A percentile compares a stretch with the other conserved stretches of the same genome.
Evolutionary conservation across 1,140 invertebrate genomes (phyloP).

Genomic region (Calephelis virginiensis): DNA sequence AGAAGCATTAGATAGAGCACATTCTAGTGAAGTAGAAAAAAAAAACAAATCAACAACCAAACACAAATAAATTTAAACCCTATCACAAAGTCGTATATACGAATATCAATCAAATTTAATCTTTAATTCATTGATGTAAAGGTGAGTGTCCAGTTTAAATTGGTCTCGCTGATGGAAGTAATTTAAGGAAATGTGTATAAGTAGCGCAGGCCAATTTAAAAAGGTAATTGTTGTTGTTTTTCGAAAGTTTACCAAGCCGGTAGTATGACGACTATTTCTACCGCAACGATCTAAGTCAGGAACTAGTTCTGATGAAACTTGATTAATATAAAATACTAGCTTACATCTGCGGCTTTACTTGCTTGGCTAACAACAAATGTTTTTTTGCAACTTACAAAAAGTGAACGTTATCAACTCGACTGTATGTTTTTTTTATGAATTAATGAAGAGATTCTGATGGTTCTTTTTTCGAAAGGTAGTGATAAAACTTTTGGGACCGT

Average conservation of each 20-base stretch:
- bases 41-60: slow-evolving; percentile 24
- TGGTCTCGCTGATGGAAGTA: slow-evolving; percentile 11
- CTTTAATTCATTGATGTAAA: slow-evolving; percentile 10
- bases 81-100: slow-evolving; percentile 21
- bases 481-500: no score
- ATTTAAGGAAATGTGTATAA: background rate
- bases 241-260: background rate
- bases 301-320: no score
- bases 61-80: slow-evolving; percentile 31
- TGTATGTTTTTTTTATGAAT: no score
- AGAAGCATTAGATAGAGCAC: slow-evolving; percentile 48
- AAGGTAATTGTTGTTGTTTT: background rate
- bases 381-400: no score
- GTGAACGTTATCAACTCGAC: no score
- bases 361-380: no score
- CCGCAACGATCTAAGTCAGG: no score
- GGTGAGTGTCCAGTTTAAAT: slow-evolving; percentile 3
- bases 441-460: no score
- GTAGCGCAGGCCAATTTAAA: background rate
- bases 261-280: no score
- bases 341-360: no score
- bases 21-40: slow-evolving; percentile 32
- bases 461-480: no score
- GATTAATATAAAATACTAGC: no score
- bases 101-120: slow-evolving; percentile 14